Evolutionary conservation across 2,113 vertebrate genomes (phyloP), one percentile per base, ranked within the genome.

Genomic region (Cottus gobio): DNA sequence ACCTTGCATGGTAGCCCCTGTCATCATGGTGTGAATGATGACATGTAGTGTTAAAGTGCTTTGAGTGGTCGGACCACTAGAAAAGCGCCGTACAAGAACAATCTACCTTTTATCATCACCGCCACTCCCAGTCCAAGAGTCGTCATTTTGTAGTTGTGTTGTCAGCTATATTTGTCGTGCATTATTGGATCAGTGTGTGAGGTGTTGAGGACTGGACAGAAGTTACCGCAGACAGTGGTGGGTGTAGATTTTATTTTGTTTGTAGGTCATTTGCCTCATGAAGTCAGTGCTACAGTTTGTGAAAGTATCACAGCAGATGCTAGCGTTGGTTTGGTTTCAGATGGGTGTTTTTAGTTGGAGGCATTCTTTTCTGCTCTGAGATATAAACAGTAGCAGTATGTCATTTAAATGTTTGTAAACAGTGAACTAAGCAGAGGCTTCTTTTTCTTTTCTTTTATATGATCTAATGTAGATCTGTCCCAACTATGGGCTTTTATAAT

Each of bases 251-350:
- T 36, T 56, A 60, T 15, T 39, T 65, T n/a, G n/a, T 64, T 65
- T 65, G 24, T 65, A 8, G 57, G 39, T 58, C 48, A 50, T n/a
- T 34, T 62, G 20, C 18, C 8, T 50, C 52, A 24, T 54, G 12
- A 8, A 50, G 48, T 50, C 48, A 9, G 48, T 20, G 48, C 48
- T 22, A n/a, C 20, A 22, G 20, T 50, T n/a, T 3, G 48, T 20
- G 20, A 75, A 24, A 7, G 10, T 9, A 7, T 74, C 44, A 28
- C 31, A 26, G 48, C 71, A 70, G 63, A 80, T 54, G 36, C 46
- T 18, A 11, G 37, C 26, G 18, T 22, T n/a, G 48, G 48, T 22
- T 30, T 56, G 24, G 12, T 73, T 67, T 54, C 31, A 28, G 42
- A 67, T 39, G 1, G 18, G 16, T 68, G n/a, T 42, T 67, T 57